Evolutionary conservation across 2,113 vertebrate genomes (phyloP).

Genomic region (Lasiurus borealis): DNA sequence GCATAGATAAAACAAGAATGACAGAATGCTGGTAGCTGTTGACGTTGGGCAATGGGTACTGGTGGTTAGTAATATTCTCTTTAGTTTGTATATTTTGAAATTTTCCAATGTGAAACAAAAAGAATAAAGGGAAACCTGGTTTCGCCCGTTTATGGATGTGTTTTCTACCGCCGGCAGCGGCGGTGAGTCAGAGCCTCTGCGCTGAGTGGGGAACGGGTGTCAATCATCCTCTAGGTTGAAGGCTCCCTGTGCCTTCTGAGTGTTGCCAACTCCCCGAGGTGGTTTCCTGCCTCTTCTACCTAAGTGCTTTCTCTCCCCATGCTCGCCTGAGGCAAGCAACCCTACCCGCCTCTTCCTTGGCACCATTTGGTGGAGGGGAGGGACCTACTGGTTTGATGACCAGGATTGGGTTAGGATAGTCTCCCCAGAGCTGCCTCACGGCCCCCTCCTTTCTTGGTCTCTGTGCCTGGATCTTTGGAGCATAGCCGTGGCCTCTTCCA

Average conservation of each 20-base stretch:
- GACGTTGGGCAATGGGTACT: neutral
- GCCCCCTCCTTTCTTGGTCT: neutral
- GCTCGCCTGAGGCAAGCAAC: neutral
- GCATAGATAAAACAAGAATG: neutral
- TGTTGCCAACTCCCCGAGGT: neutral
- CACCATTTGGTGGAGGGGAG: neutral
- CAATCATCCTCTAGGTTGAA: neutral
- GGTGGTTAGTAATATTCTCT: neutral
- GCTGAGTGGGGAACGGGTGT: neutral
- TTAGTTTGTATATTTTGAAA: neutral
- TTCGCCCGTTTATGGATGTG: neutral
- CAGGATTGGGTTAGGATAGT: neutral
- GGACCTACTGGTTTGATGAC: neutral
- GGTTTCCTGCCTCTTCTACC: neutral
- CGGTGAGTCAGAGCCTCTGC: neutral
- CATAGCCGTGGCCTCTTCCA: rapidly evolving
- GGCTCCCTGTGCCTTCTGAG: neutral
- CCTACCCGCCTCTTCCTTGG: neutral
- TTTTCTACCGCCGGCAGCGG: neutral
- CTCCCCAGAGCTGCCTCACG: neutral
- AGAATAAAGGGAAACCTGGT: neutral
- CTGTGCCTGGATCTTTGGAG: neutral
- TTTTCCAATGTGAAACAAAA: neutral
- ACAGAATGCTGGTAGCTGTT: neutral
- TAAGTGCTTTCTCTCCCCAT: neutral